Percentiles rank a stretch among this genome's conserved stretches.
Evolutionary conservation across 2,797 vertebrate genomes (phyloP).

Genomic region (Acipenser oxyrinchus): DNA sequence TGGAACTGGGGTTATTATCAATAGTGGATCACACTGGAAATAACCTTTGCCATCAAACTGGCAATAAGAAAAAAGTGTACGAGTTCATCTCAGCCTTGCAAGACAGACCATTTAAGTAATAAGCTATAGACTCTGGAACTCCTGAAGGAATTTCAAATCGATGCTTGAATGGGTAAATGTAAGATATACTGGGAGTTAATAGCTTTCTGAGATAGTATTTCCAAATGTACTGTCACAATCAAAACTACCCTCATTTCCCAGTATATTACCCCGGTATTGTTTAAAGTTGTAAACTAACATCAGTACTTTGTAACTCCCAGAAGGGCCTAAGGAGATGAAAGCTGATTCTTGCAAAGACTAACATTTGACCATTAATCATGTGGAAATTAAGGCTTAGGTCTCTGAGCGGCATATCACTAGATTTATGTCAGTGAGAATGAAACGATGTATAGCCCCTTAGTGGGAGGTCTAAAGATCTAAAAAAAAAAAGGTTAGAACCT

Average conservation of each 20-base stretch:
- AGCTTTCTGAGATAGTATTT: constrained; percentile 7
- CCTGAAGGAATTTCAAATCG: constrained; percentile 8
- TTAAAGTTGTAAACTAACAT: not conserved
- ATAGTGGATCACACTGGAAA: not conserved
- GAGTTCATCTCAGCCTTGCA: constrained; percentile 1
- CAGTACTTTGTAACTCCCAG: not conserved
- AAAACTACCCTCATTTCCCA: constrained; percentile 7
- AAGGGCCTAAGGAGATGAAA: not conserved
- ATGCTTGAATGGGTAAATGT: constrained; percentile 8
- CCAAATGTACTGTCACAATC: constrained; percentile 14
- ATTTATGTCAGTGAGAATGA: not conserved
- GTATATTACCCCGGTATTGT: constrained; percentile 2
- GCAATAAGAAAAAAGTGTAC: constrained; percentile 12
- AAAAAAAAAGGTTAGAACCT: not conserved
- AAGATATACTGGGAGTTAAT: constrained; percentile 6
- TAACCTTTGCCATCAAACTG: constrained; percentile 3
- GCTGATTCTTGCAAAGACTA: not conserved
- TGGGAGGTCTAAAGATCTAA: not conserved
- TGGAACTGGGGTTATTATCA: no score
- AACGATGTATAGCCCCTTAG: not conserved
- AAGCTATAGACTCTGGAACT: not conserved
- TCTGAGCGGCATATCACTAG: not conserved
- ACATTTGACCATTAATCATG: not conserved
- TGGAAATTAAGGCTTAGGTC: not conserved
- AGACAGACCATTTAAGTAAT: not conserved